These are phyloP conservation scores for Drosophila subsilvestris DNA, from an alignment of 2,888 invertebrate species.

Conservation along the genomic window DNA sequence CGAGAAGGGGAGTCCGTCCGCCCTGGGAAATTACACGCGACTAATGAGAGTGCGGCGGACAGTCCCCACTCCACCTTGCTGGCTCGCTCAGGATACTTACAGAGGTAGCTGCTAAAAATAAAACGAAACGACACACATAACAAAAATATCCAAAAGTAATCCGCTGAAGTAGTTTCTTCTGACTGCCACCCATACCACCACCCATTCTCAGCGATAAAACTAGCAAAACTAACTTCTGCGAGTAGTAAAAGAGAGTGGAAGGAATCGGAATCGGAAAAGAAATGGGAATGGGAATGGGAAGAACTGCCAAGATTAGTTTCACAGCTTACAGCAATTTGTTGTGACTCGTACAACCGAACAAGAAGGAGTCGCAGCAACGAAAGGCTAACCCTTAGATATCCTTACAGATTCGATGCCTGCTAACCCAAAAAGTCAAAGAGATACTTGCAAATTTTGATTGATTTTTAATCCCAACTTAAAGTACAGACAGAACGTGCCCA, in stretches of 20 bases:
- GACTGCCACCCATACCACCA: conserved; percentile 15
- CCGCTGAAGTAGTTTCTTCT: conserved; percentile 68
- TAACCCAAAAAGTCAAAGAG: neutral
- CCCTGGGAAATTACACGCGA: conserved; percentile 25
- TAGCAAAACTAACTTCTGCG: neutral
- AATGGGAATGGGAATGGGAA: conserved; percentile 1
- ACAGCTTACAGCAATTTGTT: conserved; percentile 78
- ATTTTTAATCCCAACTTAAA: no score
- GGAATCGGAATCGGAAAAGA: neutral
- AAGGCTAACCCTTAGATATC: neutral
- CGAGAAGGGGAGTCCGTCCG: neutral
- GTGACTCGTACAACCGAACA: conserved; percentile 48
- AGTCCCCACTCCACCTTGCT: neutral
- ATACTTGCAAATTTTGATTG: no score
- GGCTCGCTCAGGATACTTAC: neutral
- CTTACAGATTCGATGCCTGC: neutral
- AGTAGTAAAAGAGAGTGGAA: neutral
- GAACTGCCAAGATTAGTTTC: conserved; percentile 69
- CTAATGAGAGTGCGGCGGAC: conserved; percentile 37
- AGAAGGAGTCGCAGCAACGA: conserved; percentile 19
- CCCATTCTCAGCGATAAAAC: neutral
- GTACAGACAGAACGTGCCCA: no score
- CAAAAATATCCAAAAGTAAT: conserved; percentile 69
- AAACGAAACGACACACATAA: conserved; percentile 28
- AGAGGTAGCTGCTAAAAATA: conserved; percentile 20